Base-by-base conservation (phyloP, 35 echinoderm and acorn worm species). In the Ophioderma brevispina region DNA sequence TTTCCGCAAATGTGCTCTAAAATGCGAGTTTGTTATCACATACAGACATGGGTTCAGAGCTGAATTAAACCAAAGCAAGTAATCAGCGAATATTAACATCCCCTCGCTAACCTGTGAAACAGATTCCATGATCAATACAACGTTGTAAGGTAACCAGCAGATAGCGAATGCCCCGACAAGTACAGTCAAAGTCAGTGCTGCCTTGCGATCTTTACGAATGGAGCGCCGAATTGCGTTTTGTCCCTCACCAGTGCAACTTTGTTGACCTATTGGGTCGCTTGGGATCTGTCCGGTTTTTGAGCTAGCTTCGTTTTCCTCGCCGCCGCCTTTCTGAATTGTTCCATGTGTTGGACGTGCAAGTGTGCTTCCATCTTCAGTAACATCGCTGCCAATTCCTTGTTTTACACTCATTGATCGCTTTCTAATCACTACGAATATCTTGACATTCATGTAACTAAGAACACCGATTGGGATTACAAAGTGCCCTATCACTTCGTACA, bases 31-130 rank as follows among this genome's bases (percentile, higher is more conserved):
- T 4, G 64, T 77, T 3, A 77, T 31, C 0, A 70, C 86, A 41
- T 88, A 88, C 8, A 88, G 86, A 33, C 78, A 35, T 2, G 86
- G 86, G 37, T 88, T 88, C 21, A 88, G 13, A 70, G 86, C 86
- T 19, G 63, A 77, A 76, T 88, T 88, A 33, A 76, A 88, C 86
- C 86, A 88, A 10, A 88, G 86, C 10, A 88, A 33, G 39, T 83
- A 83, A 17, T 59, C 64, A 30, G 31, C 36, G 21, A 76, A 35
- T 77, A 39, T 41, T 0, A 36, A 21, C 41, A 17, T 17, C 4
- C 17, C 17, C 4, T 46, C 41, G 41, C 41, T 46, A 0, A 32
- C 81, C 15, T 49, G 40, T 11, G 33, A 23, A 32, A 32, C 28
- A 13, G 19, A 49, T n/a, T 83, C 4, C 13, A 30, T 39, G 39